A percentile compares a stretch with the other conserved stretches of the same genome.
These are phyloP conservation scores for Lethocerus indicus DNA, from an alignment of 1,140 invertebrate species.

Conservation along the genomic window DNA sequence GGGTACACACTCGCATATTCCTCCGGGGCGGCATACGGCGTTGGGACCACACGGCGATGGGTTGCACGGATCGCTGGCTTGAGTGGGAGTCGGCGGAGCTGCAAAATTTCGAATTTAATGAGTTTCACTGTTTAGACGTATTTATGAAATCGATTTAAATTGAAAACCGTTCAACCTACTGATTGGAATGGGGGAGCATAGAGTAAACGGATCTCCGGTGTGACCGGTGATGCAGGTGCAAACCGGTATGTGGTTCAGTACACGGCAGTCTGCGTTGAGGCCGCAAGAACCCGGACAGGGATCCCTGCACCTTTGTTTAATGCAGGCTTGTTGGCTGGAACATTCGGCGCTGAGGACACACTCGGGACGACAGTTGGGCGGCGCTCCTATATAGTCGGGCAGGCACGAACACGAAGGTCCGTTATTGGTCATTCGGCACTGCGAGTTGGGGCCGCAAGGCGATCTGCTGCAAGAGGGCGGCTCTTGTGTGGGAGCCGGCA, in stretches of 20 bases:
- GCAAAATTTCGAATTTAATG: neutral
- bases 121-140: neutral
- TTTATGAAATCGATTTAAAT: neutral
- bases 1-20: constrained; percentile 39
- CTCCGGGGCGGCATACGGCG: constrained; percentile 32
- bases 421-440: constrained; percentile 28
- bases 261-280: constrained; percentile 29
- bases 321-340: constrained; percentile 24
- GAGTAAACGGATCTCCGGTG: constrained; percentile 34
- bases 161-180: constrained; percentile 19
- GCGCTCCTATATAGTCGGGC: constrained; percentile 25
- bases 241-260: constrained; percentile 30
- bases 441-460: constrained; percentile 34
- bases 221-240: constrained; percentile 27
- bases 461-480: constrained; percentile 28
- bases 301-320: constrained; percentile 25
- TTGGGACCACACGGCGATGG: constrained; percentile 53
- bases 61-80: constrained; percentile 29
- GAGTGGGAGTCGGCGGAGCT: constrained; percentile 15
- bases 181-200: constrained; percentile 27
- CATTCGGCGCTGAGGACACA: constrained; percentile 27
- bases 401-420: constrained; percentile 26
- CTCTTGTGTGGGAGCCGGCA: constrained; percentile 18
- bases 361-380: constrained; percentile 30
- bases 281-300: constrained; percentile 26